Base-by-base conservation (phyloP, 2,797 vertebrate species). In the Glyptemys insculpta region DNA sequence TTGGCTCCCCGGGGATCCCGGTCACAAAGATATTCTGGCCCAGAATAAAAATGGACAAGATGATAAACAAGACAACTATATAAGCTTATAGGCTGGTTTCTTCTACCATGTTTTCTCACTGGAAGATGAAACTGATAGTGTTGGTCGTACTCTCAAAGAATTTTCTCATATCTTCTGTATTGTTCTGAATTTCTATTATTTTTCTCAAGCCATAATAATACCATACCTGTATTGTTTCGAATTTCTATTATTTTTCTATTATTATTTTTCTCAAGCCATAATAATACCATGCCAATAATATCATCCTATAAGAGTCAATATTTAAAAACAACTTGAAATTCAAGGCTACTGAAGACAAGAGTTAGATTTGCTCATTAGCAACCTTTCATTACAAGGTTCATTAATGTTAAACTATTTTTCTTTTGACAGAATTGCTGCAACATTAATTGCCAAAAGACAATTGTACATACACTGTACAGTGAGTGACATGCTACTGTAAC, bases 21-120 rank as follows among this genome's bases (percentile, higher is more conserved):
- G 50, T 50, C 50, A 50, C 50, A 50, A 3, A 83, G 0, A 1
- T 21, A 3, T 54, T 91, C 84, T 85, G 68, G 31, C 56, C 53
- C 92, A 85, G 59, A 89, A 93, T 89, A 57, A 82, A 88, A 85
- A 68, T 83, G 59, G 59, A 72, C 37, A 93, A 57, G 23, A 95
- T 57, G 56, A 57, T 57, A 57, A 68, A 68, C 31, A 68, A 57
- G 47, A 37, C 18, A 25, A 6, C 37, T 18, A 47, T 59, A 15
- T 78, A 59, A 88, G 6, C 14, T 68, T 4, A 44, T 59, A 47
- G 23, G 16, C 59, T 78, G 54, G 19, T 25, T 72, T 72, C 5
- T 50, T 79, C 56, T 37, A 29, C 68, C 27, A 11, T 1, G 1
- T 34, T 41, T 16, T 34, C 16, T 57, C 56, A 57, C 56, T 53